A percentile compares a stretch with the other conserved stretches of the same genome.
These are phyloP conservation scores for Aplocera efformata DNA, from an alignment of 2,888 invertebrate species.

Conservation along the genomic window DNA sequence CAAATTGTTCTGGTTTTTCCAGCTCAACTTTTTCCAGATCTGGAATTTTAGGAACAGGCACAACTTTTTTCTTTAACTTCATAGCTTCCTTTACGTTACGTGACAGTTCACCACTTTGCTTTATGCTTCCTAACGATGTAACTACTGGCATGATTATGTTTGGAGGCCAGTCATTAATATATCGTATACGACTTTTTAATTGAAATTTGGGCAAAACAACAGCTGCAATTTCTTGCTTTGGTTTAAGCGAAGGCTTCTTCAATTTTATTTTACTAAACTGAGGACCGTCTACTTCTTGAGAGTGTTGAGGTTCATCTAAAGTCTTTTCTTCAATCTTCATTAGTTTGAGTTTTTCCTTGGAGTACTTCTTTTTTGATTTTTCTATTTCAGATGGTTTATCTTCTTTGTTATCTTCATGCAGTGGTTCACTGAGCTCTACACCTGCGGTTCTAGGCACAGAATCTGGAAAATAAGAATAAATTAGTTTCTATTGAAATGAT, in stretches of 20 bases:
- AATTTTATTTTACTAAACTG: slow-evolving; percentile 85
- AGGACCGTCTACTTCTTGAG: slow-evolving; percentile 78
- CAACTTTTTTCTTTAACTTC: slow-evolving; percentile 80
- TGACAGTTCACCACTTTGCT: slow-evolving; percentile 83
- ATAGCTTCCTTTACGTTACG: slow-evolving; percentile 85
- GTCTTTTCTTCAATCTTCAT: slow-evolving; percentile 82
- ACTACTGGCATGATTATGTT: slow-evolving; percentile 74
- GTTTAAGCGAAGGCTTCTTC: slow-evolving; percentile 77
- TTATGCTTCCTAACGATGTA: slow-evolving; percentile 75
- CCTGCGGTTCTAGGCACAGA: no score
- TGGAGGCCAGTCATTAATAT: slow-evolving; percentile 82
- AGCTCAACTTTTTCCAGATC: slow-evolving; percentile 73
- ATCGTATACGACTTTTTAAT: slow-evolving; percentile 85
- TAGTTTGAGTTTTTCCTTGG: slow-evolving; percentile 55
- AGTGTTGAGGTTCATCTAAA: slow-evolving; percentile 79
- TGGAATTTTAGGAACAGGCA: slow-evolving; percentile 71
- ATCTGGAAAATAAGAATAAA: no score
- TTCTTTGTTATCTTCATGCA: neutral
- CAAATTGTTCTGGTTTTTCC: slow-evolving; percentile 67
- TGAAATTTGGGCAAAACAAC: slow-evolving; percentile 82
- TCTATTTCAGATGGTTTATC: slow-evolving; percentile 4
- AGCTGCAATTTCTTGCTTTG: slow-evolving; percentile 63
- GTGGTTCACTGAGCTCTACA: neutral
- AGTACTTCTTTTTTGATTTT: slow-evolving; percentile 21
- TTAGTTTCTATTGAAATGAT: no score